Conservation (phyloP, 1,140 invertebrate genomes). For the Agraylea sexmaculata region DNA sequence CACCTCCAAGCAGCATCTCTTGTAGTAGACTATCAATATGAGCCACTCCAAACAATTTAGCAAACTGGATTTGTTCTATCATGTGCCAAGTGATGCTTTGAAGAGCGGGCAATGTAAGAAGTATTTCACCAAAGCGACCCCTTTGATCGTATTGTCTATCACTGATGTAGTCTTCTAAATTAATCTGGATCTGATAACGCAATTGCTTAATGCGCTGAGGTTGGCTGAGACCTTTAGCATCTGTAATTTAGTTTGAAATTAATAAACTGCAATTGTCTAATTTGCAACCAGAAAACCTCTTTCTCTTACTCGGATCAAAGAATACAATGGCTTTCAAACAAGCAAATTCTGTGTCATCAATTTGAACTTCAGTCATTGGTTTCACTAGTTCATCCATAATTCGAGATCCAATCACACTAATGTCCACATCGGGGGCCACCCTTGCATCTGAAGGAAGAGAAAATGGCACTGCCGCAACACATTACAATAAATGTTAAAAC, state of each 20-base stretch:
- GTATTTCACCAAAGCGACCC: constrained; percentile 90
- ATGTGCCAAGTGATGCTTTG: constrained; percentile 98
- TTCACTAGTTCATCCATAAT: constrained; percentile 92
- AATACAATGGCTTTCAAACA: constrained; percentile 96
- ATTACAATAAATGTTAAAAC: constrained; percentile 19
- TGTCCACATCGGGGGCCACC: constrained; percentile 56
- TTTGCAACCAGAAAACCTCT: constrained; percentile 2
- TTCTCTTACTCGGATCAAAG: constrained; percentile 84
- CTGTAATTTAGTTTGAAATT: constrained; percentile 39
- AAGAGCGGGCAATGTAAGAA: constrained; percentile 83
- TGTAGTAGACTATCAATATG: constrained; percentile 92
- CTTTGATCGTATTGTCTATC: constrained; percentile 90
- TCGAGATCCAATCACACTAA: constrained; percentile 73
- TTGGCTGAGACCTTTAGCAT: constrained; percentile 84
- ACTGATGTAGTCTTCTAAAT: constrained; percentile 96
- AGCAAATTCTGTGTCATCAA: constrained; percentile 94
- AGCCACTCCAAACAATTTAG: constrained; percentile 89
- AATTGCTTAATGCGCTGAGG: constrained; percentile 72
- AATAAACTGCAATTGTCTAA: not conserved
- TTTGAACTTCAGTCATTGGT: constrained; percentile 84
- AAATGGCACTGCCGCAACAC: constrained; percentile 19
- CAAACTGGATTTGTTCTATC: constrained; percentile 98
- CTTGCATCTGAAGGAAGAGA: constrained; percentile 32
- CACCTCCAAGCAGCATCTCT: constrained; percentile 88
- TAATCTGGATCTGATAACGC: constrained; percentile 89